These are phyloP conservation scores for Eupithecia abbreviata DNA, from an alignment of 2,888 invertebrate species.

Conservation along the genomic window DNA sequence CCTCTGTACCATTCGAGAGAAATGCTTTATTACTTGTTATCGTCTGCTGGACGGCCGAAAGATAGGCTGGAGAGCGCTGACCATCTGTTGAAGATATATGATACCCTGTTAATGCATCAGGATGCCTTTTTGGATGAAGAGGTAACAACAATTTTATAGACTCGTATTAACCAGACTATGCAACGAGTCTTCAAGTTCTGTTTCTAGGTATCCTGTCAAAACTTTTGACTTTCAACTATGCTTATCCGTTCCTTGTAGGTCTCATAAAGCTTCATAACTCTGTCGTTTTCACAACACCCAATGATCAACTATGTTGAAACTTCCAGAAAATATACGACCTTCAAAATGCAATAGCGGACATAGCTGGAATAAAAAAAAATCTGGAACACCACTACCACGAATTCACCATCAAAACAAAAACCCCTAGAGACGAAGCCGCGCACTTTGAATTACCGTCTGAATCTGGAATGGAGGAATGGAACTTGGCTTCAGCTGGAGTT, in stretches of 20 bases:
- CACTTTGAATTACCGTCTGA: slow-evolving; percentile 64
- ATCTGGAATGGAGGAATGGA: slow-evolving; percentile 64
- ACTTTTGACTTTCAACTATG: too few relatives aligned
- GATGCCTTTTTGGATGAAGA: slow-evolving; percentile 89
- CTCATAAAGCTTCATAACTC: too few relatives aligned
- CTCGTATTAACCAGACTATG: too few relatives aligned
- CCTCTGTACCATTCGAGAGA: slow-evolving; percentile 83
- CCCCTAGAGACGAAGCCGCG: slow-evolving; percentile 64
- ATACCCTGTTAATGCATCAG: slow-evolving; percentile 73
- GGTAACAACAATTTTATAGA: slow-evolving; percentile 74
- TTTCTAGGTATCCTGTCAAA: too few relatives aligned
- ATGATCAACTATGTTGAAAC: too few relatives aligned
- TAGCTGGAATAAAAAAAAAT: slow-evolving; percentile 67
- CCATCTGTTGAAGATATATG: slow-evolving; percentile 84
- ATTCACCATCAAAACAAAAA: slow-evolving; percentile 65
- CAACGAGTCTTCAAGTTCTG: too few relatives aligned
- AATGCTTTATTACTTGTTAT: slow-evolving; percentile 82
- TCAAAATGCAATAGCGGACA: slow-evolving; percentile 69
- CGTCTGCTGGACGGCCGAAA: slow-evolving; percentile 62
- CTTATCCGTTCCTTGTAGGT: too few relatives aligned
- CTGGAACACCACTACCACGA: slow-evolving; percentile 63
- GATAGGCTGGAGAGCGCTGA: slow-evolving; percentile 84
- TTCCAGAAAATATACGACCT: slow-evolving; percentile 76
- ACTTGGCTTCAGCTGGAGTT: slow-evolving; percentile 66
- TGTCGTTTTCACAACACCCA: too few relatives aligned